Conservation (phyloP, 1,140 invertebrate species). For the Ips typographus region DNA sequence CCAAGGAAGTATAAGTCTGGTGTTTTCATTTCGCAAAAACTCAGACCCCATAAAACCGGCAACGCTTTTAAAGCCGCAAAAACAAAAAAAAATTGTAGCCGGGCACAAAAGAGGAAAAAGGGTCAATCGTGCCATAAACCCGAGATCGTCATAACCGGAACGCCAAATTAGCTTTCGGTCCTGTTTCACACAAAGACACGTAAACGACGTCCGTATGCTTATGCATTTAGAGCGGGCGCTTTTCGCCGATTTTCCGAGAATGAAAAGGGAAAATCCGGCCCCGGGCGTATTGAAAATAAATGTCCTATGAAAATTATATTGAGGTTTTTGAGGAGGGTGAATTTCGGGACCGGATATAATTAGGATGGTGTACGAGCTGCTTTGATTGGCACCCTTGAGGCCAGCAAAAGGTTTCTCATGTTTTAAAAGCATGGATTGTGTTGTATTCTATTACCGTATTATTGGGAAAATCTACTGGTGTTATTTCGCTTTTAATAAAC, state of each 20-base stretch:
- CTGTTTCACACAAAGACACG: slow-evolving; percentile 35
- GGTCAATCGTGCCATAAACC: slow-evolving; percentile 44
- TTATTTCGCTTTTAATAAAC: too few species aligned
- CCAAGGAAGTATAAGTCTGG: too few species aligned
- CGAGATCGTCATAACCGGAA: slow-evolving; percentile 40
- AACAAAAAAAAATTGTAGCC: too few species aligned
- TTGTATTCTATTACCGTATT: too few species aligned
- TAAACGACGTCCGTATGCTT: slow-evolving; percentile 33
- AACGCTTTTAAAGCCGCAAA: too few species aligned
- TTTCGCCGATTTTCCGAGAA: slow-evolving; percentile 25
- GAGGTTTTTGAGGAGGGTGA: slow-evolving; percentile 15
- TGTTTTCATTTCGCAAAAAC: too few species aligned
- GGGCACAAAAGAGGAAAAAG: slow-evolving; percentile 38
- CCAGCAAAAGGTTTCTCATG: slow-evolving; percentile 4
- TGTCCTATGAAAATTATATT: slow-evolving; percentile 31
- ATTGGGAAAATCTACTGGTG: too few species aligned
- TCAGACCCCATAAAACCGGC: too few species aligned
- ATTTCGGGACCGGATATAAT: slow-evolving; percentile 17
- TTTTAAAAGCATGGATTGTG: too few species aligned
- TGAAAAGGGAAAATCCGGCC: slow-evolving; percentile 14
- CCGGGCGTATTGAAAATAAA: slow-evolving; percentile 28
- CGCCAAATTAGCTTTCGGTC: slow-evolving; percentile 39
- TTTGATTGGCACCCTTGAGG: slow-evolving; percentile 14
- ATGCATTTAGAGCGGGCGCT: slow-evolving; percentile 25
- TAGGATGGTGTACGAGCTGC: background rate